Evolutionary conservation across 2,888 invertebrate genomes (phyloP).

Genomic region (Podotricha telesiphe): DNA sequence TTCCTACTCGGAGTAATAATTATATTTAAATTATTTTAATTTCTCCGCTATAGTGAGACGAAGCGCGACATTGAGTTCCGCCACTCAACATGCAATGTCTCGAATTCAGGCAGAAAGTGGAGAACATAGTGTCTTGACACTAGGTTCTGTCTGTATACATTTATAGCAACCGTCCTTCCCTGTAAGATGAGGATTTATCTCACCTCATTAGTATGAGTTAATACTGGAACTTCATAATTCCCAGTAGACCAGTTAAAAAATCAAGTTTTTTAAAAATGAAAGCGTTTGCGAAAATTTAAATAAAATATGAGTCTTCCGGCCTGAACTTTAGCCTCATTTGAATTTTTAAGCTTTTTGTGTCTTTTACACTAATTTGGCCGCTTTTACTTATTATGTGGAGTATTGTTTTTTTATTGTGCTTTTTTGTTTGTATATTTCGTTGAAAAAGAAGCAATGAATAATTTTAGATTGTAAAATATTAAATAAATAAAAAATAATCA

Average conservation of each 20-base stretch:
- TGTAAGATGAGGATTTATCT: conserved; percentile 31
- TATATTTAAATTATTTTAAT: too few relatives aligned
- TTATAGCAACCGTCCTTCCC: conserved; percentile 7
- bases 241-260: conserved; percentile 1
- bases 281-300: conserved; percentile 1
- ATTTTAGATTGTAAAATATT: too few relatives aligned
- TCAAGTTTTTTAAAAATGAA: conserved; percentile 1
- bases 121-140: too few relatives aligned
- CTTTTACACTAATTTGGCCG: conserved; percentile 3
- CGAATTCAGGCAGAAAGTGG: too few relatives aligned
- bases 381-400: conserved; percentile 4
- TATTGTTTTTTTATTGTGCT: not conserved
- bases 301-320: conserved; percentile 15
- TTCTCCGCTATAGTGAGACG: too few relatives aligned
- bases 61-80: too few relatives aligned
- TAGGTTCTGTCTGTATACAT: too few relatives aligned
- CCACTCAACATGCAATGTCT: too few relatives aligned
- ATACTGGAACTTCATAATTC: conserved; percentile 7
- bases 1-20: too few relatives aligned
- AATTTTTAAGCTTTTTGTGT: conserved; percentile 15
- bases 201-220: conserved; percentile 18
- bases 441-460: too few relatives aligned
- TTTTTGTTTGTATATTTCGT: too few relatives aligned
- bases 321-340: not conserved
- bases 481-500: too few relatives aligned